phyloP scores from a whole-genome alignment of 2,888 invertebrate genomes.

The Lasioglossum calceatum region DNA sequence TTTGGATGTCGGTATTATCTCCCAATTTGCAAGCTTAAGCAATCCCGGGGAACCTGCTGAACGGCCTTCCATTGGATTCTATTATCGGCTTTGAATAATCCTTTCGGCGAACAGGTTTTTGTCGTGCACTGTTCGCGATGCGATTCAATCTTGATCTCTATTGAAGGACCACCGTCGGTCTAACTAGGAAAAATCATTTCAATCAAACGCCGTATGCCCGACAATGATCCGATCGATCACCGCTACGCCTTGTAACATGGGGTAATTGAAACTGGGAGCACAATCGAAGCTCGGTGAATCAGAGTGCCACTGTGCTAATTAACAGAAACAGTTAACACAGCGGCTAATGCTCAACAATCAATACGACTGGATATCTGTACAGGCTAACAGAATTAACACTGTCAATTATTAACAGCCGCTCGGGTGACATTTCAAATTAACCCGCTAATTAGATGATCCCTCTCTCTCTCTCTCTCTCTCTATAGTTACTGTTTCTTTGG shows the following conservation, averaged over 20 bases:
- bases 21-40: constrained; percentile 8
- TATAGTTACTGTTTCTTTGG: neutral
- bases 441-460: neutral
- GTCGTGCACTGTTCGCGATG: neutral
- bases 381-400: constrained; percentile 36
- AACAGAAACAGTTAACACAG: constrained; percentile 45
- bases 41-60: neutral
- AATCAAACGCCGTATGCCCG: neutral
- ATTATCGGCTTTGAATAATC: neutral
- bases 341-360: constrained; percentile 45
- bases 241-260: constrained; percentile 6
- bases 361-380: constrained; percentile 31
- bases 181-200: constrained; percentile 19
- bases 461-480: neutral
- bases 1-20: neutral
- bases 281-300: constrained; percentile 45
- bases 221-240: constrained; percentile 13
- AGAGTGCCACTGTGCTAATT: constrained; percentile 48
- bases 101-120: neutral
- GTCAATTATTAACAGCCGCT: constrained; percentile 37
- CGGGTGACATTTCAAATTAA: constrained; percentile 2
- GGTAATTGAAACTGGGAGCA: constrained; percentile 39
- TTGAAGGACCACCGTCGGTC: neutral
- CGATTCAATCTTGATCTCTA: neutral
- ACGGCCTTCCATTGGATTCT: neutral